Evolutionary conservation across 2,888 invertebrate species (phyloP), one percentile per base, ranked within the genome.

Genomic region (Lamellibrachia satsuma): DNA sequence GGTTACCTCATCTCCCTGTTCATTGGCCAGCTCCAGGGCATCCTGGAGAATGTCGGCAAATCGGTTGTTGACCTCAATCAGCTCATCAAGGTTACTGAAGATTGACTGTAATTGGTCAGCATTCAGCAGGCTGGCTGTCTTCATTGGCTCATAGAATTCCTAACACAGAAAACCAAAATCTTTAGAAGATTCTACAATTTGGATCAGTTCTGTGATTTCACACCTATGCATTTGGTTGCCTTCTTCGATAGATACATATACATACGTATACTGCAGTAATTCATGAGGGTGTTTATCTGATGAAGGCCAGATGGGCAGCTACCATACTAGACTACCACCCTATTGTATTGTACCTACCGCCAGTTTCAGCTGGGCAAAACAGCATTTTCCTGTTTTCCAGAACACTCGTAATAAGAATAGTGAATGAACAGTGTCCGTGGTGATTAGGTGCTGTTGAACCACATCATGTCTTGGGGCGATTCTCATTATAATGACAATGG

Each of bases 61-160:
- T 93, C 98, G 98, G 96, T 98, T 97, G 97, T 96, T 97, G 52
- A 96, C 96, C 96, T 98, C 98, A 94, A 99, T 97, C 94, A 99
- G 97, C 96, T 99, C 98, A 97, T 98, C 98, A 91, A 98, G 98
- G 96, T 99, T 99, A 93, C 99, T 97, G 97, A 99, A 99, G 96
- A 99, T 98, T 93, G 98, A 98, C 94, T 98, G 98, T 93, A 99
- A 97, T 97, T 99, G 99, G 95, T 99, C 99, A 94, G 98, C 98
- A n/a, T 98, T 98, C 57, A 99, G 97, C 92, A 99, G 97, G 92
- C 99, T 99, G 93, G 99, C 99, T 90, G 98, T 98, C 95, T 98
- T 97, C 98, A 99, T 99, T 0, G 99, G 99, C 52, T 94, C 94
- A 93, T 96, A 96, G 93, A 97, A 97, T 93, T 97, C 96, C 96